Evolutionary conservation across 2,888 invertebrate species (phyloP).

Genomic region (Limnephilus marmoratus): DNA sequence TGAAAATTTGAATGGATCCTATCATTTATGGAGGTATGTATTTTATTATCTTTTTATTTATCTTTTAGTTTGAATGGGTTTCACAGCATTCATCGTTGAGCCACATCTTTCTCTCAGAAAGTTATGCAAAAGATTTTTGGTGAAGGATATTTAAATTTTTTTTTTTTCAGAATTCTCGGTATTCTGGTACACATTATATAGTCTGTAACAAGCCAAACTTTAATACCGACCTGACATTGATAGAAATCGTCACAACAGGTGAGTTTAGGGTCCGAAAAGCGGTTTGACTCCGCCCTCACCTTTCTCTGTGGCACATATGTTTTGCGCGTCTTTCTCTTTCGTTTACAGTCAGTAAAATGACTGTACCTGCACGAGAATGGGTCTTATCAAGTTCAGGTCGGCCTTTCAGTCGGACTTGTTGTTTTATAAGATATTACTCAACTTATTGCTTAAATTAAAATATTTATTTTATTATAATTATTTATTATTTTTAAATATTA

Average conservation of each 20-base stretch:
- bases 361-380: too few relatives aligned
- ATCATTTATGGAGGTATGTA: conserved; percentile 19
- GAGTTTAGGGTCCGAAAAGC: too few relatives aligned
- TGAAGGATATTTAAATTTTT: background rate
- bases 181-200: background rate
- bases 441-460: background rate
- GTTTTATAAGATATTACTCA: background rate
- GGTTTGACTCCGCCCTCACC: too few relatives aligned
- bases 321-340: too few relatives aligned
- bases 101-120: background rate
- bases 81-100: background rate
- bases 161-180: background rate
- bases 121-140: background rate
- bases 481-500: too few relatives aligned
- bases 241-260: too few relatives aligned
- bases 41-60: background rate
- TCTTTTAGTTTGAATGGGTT: background rate
- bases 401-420: background rate
- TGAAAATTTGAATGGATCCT: background rate
- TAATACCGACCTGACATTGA: too few relatives aligned
- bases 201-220: too few relatives aligned
- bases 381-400: too few relatives aligned
- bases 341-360: too few relatives aligned
- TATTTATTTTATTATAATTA: background rate
- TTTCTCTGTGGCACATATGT: too few relatives aligned